These are phyloP conservation scores for Caenorhabditis imperialis DNA, from an alignment of 2,888 invertebrate species.

Conservation along the genomic window DNA sequence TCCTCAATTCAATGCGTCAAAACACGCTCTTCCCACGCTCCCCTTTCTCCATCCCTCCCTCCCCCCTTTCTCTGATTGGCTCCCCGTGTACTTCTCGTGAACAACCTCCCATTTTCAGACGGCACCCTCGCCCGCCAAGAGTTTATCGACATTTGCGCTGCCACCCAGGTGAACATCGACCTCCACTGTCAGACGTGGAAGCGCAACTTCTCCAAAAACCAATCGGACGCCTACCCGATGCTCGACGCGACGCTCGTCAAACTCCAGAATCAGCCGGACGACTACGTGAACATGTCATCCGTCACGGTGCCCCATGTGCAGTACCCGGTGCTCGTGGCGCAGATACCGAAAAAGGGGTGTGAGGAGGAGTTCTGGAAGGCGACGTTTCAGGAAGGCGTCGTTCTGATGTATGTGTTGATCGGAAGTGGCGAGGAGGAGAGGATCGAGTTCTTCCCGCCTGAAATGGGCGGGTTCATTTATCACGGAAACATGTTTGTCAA, in stretches of 20 bases:
- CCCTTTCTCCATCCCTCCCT: no score
- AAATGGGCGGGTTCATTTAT: constrained; percentile 15
- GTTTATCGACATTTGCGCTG: constrained; percentile 2
- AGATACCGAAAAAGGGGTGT: constrained; percentile 39
- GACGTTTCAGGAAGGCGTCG: constrained; percentile 26
- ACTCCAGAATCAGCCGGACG: constrained; percentile 27
- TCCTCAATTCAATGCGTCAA: no score
- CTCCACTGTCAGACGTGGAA: constrained; percentile 42
- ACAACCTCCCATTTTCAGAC: neutral
- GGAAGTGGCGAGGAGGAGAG: constrained; percentile 25
- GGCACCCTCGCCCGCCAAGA: neutral
- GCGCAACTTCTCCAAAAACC: constrained; percentile 40
- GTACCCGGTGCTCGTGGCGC: constrained; percentile 37
- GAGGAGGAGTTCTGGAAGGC: constrained; percentile 52
- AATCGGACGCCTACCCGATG: constrained; percentile 35
- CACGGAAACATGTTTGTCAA: constrained; percentile 53
- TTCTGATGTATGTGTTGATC: constrained; percentile 41
- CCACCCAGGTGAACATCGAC: constrained; percentile 12
- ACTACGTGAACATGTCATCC: constrained; percentile 37
- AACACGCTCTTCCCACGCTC: no score
- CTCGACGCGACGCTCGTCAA: constrained; percentile 37
- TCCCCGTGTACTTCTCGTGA: no score
- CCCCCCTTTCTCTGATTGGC: no score
- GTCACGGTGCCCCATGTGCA: constrained; percentile 32
- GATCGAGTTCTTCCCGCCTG: constrained; percentile 40